Percentiles rank a stretch among this genome's conserved stretches.
Conservation (phyloP, 2,888 invertebrate species). For the Philopedon plagiatum region DNA sequence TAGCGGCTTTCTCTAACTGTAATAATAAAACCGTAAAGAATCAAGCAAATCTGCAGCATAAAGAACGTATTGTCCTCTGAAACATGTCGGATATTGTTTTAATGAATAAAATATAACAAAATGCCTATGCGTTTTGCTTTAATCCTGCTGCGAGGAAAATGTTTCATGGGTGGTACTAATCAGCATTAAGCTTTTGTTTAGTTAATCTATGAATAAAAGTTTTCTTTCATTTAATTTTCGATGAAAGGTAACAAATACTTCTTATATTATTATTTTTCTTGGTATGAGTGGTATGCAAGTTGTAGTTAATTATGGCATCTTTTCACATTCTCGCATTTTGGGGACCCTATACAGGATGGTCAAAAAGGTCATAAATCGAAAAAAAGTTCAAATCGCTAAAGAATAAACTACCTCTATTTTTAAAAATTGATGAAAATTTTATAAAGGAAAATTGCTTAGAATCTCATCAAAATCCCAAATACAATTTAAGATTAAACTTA, state of each 20-base stretch:
- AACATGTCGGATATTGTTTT: slow-evolving; percentile 26
- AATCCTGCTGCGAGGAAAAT: slow-evolving; percentile 31
- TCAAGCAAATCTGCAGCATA: slow-evolving; percentile 7
- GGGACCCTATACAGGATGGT: too few relatives aligned
- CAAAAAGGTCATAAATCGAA: too few relatives aligned
- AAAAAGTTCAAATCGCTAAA: too few relatives aligned
- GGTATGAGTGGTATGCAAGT: neutral
- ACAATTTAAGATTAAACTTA: too few relatives aligned
- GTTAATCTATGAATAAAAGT: slow-evolving; percentile 17
- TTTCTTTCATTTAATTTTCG: slow-evolving; percentile 6
- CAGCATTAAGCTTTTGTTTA: slow-evolving; percentile 15
- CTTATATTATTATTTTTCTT: neutral
- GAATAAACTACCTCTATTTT: too few relatives aligned
- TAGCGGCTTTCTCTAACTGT: slow-evolving; percentile 9
- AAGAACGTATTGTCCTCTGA: slow-evolving; percentile 5
- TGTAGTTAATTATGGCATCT: neutral
- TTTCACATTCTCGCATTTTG: too few relatives aligned
- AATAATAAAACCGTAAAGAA: slow-evolving; percentile 6
- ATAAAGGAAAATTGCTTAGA: too few relatives aligned
- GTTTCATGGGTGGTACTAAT: slow-evolving; percentile 30
- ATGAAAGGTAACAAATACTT: neutral
- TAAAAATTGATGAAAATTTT: too few relatives aligned
- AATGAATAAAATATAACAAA: slow-evolving; percentile 36
- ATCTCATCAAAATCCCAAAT: too few relatives aligned
- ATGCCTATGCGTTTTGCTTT: slow-evolving; percentile 9